Conservation (phyloP, 1,140 invertebrate species). For the Capitella teleta region DNA sequence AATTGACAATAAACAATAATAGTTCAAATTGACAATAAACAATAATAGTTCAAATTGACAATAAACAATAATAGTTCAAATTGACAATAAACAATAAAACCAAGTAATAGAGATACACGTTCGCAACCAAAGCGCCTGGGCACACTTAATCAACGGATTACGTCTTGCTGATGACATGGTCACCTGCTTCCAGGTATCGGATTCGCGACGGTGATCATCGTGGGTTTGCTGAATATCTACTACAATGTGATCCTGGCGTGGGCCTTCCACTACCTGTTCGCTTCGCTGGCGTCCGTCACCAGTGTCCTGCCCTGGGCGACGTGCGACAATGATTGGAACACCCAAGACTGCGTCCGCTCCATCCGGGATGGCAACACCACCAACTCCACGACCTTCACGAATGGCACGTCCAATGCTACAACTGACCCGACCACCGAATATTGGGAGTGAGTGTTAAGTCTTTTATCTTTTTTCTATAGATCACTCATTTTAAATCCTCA, state of each 20-base stretch:
- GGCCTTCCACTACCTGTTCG: slow-evolving; percentile 92
- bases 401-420: neutral
- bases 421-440: slow-evolving; percentile 4
- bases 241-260: slow-evolving; percentile 99
- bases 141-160: no score
- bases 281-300: slow-evolving; percentile 86
- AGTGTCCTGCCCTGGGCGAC: slow-evolving; percentile 83
- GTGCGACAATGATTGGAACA: slow-evolving; percentile 68
- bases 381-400: neutral
- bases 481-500: neutral
- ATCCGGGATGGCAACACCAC: neutral
- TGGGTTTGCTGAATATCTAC: slow-evolving; percentile 45
- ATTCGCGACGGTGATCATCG: slow-evolving; percentile 1
- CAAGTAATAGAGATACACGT: no score
- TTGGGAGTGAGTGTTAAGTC: slow-evolving; percentile 6
- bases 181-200: slow-evolving; percentile 3
- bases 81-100: no score
- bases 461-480: neutral
- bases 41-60: no score
- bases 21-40: no score
- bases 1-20: no score
- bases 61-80: no score
- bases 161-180: no score
- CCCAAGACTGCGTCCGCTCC: neutral
- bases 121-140: no score